phyloP scores from a whole-genome alignment of 1,140 invertebrate species.

The Glossosoma conforme region DNA sequence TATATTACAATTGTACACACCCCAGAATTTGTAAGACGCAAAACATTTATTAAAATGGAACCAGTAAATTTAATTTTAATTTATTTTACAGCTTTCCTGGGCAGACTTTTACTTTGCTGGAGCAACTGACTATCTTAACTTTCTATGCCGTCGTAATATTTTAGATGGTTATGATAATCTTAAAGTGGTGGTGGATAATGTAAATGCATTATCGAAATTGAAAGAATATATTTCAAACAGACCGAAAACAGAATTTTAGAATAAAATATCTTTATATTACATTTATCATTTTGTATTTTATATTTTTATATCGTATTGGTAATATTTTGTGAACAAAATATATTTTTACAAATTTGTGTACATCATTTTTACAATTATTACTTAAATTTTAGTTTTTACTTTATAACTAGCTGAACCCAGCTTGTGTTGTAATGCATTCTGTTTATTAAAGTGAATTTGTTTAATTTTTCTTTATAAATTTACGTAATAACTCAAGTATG shows the following conservation, averaged over 20 bases:
- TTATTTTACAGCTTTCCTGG: slow-evolving; percentile 32
- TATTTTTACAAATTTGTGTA: background rate
- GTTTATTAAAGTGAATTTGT: too few species aligned
- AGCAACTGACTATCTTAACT: slow-evolving; percentile 27
- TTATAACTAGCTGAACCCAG: background rate
- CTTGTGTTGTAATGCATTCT: background rate
- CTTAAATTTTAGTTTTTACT: background rate
- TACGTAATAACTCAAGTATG: too few species aligned
- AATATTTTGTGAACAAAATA: background rate
- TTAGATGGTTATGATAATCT: slow-evolving; percentile 32
- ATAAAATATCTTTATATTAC: background rate
- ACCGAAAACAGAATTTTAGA: slow-evolving; percentile 26
- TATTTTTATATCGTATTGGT: too few species aligned
- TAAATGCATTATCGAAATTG: slow-evolving; percentile 35
- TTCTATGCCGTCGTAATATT: slow-evolving; percentile 17
- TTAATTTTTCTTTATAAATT: too few species aligned
- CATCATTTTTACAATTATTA: background rate
- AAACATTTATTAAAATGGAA: background rate
- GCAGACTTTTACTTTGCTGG: slow-evolving; percentile 33
- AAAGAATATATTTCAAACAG: slow-evolving; percentile 37
- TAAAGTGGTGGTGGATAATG: slow-evolving; percentile 33
- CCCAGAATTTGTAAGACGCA: background rate
- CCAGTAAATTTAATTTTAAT: background rate
- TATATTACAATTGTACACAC: slow-evolving; percentile 4
- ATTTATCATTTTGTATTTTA: too few species aligned